Evolutionary conservation across 64 coral and sea anemone genomes (phyloP).

Genomic region (Porites lutea): DNA sequence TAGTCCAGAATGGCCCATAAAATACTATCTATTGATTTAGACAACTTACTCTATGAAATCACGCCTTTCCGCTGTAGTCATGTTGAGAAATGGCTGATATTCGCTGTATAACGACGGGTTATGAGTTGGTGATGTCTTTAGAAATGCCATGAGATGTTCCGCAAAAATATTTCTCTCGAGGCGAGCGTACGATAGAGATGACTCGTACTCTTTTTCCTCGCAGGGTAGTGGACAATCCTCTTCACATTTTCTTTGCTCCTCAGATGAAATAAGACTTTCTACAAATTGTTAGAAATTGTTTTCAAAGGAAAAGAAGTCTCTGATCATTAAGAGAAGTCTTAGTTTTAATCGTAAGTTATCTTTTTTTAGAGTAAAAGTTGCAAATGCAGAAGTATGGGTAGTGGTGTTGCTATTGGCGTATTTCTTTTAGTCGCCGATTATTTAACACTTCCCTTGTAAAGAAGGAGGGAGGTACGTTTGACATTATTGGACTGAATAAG

Average conservation of each 20-base stretch:
- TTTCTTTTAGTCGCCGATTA: too few relatives aligned
- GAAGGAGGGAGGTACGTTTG: too few relatives aligned
- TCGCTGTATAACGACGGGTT: not conserved
- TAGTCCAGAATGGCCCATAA: not conserved
- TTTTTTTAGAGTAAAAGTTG: too few relatives aligned
- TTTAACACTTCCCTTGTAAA: too few relatives aligned
- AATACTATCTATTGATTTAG: not conserved
- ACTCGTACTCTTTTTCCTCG: not conserved
- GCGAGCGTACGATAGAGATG: not conserved
- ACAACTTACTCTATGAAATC: constrained; percentile 1
- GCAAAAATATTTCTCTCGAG: not conserved
- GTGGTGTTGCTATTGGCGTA: too few relatives aligned
- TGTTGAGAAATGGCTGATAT: not conserved
- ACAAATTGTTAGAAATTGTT: not conserved
- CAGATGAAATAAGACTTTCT: not conserved
- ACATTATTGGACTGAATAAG: too few relatives aligned
- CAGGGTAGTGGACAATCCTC: not conserved
- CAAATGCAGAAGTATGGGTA: too few relatives aligned
- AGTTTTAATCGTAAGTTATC: too few relatives aligned
- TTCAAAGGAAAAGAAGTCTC: too few relatives aligned
- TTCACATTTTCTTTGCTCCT: not conserved
- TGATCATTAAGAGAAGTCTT: too few relatives aligned
- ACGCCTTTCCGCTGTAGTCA: not conserved
- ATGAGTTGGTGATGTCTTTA: not conserved
- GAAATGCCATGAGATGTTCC: not conserved